A percentile compares a stretch with the other conserved stretches of the same genome.
Conservation (phyloP, 2,797 vertebrate species). For the Crenichthys baileyi region DNA sequence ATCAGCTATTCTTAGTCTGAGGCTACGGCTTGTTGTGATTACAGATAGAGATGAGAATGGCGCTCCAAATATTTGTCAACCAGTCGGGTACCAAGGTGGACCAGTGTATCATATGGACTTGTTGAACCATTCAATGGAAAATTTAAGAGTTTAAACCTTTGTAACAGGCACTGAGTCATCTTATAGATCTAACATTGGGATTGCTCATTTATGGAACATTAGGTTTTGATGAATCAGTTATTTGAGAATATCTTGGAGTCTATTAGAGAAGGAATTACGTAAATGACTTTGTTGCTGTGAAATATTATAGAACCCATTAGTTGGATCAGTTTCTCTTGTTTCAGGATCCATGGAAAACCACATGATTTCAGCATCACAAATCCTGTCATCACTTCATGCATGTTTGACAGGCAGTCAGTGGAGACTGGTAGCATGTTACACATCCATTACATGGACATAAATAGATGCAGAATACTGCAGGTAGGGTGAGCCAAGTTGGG, state of each 20-base stretch:
- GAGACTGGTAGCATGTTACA: too few species aligned
- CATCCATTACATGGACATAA: conserved; percentile 1
- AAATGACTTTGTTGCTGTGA: neutral
- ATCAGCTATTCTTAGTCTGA: conserved; percentile 67
- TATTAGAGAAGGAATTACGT: neutral
- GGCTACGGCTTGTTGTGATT: conserved; percentile 61
- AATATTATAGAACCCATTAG: neutral
- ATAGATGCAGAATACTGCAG: neutral
- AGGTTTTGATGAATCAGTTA: neutral
- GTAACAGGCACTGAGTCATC: conserved; percentile 34
- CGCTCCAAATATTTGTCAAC: conserved; percentile 55
- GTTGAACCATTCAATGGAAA: conserved; percentile 51
- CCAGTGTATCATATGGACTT: conserved; percentile 25
- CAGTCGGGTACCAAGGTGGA: conserved; percentile 33
- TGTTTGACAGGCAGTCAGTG: neutral
- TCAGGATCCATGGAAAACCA: neutral
- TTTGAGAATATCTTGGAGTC: conserved; percentile 1
- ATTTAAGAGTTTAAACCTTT: conserved; percentile 42
- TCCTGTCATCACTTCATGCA: neutral
- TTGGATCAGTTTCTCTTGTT: neutral
- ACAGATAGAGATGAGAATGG: conserved; percentile 50
- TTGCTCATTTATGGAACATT: conserved; percentile 9
- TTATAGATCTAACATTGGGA: conserved; percentile 36
- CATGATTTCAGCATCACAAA: neutral
- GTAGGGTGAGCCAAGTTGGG: neutral